Base-by-base conservation (phyloP, 2,888 invertebrate species). In the Scaptomyza caliginosa region DNA sequence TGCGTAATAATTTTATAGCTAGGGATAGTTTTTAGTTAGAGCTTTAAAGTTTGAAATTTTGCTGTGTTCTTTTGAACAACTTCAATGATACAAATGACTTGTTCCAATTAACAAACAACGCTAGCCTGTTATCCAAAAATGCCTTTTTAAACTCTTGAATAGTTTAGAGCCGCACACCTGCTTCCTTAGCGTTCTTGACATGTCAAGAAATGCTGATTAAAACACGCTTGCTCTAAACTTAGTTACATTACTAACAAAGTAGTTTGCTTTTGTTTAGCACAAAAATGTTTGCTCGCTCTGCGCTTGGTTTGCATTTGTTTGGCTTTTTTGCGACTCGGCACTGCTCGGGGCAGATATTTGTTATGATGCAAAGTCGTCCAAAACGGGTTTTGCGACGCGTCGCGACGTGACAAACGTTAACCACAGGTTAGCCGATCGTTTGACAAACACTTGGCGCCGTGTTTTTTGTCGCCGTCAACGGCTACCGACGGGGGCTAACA, bases 331-430 rank as follows among this genome's bases (percentile, higher is more conserved):
- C 38, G 56, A 24, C 38, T 58, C 49, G 51, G 36, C 48, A 13
- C 52, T 24, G 46, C 40, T 52, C 48, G 56, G 67, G 59, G 65
- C 62, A 70, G 75, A 65, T 77, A 67, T 16, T 86, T 87, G 84
- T 89, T 89, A 83, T 83, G 84, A 88, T 80, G 85, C 90, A 90
- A 89, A 90, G 89, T 89, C 89, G 89, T 86, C 87, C 86, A 90
- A 89, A 90, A 90, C 89, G 77, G 79, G 89, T 89, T 89, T 82
- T 16, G 64, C 77, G 46, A 46, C 46, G 38, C 38, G 30, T 21
- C 30, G 49, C 59, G 60, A 62, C 66, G 72, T 79, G 79, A 79
- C 79, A 82, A 79, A 69, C 82, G 85, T 72, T 78, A 80, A 74
- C 85, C 81, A 85, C 80, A 82, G 78, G 64, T 72, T 81, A 74